phyloP scores from a whole-genome alignment of 2,797 vertebrate genomes.

The Sciurus vulgaris region DNA sequence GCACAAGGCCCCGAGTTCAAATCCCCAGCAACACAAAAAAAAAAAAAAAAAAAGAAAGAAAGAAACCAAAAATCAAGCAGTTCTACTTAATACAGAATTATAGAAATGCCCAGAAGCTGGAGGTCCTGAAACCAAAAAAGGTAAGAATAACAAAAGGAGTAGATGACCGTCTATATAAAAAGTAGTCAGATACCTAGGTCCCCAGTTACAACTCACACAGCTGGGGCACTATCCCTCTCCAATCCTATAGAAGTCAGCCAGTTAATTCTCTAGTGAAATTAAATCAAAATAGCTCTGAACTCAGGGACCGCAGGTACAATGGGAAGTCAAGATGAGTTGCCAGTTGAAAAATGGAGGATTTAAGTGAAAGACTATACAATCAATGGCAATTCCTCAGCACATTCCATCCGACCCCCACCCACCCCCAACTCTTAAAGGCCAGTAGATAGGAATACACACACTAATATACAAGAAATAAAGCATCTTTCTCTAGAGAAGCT shows the following conservation, averaged over 20 bases:
- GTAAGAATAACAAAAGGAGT: neutral
- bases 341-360: neutral
- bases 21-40: too few relatives aligned
- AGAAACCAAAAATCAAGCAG: constrained; percentile 30
- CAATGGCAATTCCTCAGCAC: neutral
- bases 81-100: neutral
- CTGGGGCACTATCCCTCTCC: neutral
- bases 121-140: neutral
- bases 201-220: neutral
- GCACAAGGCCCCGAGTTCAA: too few relatives aligned
- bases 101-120: neutral
- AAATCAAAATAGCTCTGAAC: neutral
- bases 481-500: constrained; percentile 35
- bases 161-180: neutral
- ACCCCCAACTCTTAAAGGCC: neutral
- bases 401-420: neutral
- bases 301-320: neutral
- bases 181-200: neutral
- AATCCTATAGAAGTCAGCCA: neutral
- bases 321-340: neutral
- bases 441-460: constrained; percentile 13
- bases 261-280: neutral
- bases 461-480: neutral
- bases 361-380: neutral
- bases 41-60: too few relatives aligned